Base-by-base conservation (phyloP, 2,113 vertebrate species). In the Mirounga angustirostris region DNA sequence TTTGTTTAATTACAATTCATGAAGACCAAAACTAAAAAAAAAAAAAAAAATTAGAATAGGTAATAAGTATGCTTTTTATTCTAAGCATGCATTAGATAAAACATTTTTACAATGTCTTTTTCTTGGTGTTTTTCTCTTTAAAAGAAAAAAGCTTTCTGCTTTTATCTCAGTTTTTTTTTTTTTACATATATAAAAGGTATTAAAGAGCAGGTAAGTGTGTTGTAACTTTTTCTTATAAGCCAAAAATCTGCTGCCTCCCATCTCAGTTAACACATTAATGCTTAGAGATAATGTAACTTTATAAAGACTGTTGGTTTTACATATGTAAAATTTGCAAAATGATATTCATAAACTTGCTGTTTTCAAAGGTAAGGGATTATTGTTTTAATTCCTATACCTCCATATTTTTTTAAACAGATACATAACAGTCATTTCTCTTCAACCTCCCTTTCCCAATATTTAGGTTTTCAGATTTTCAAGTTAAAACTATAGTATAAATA, bases 301-400 rank as follows among this genome's bases (percentile, higher is more conserved):
- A 78, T 97, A 89, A n/a, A 81, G 33, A 43, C 22, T 93, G 0
- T 2, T 92, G 91, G 96, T 94, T 95, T 94, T 90, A 82, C 10
- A 16, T 83, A 73, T 36, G 6, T 30, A 67, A 26, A 95, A 67
- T 97, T 82, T 92, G 10, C 33, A 78, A 58, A 97, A 92, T 93
- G 69, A 59, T 74, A 50, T 59, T 96, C 56, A 97, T 89, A 78
- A 96, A 59, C 1, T 97, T 96, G 14, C 63, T 71, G 1, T 78
- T 94, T 91, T 73, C 2, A 91, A 96, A 95, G 84, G 58, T n/a
- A 89, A 73, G 85, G 58, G 16, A 86, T 80, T 79, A 43, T 0
- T 98, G 76, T 96, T 96, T 10, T 80, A 74, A 71, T 73, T 98
- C 43, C 85, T 95, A 7, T 14, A 59, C 78, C 65, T 85, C 40